Evolutionary conservation across 2,113 vertebrate species (phyloP).

Genomic region (Istiophorus platypterus): DNA sequence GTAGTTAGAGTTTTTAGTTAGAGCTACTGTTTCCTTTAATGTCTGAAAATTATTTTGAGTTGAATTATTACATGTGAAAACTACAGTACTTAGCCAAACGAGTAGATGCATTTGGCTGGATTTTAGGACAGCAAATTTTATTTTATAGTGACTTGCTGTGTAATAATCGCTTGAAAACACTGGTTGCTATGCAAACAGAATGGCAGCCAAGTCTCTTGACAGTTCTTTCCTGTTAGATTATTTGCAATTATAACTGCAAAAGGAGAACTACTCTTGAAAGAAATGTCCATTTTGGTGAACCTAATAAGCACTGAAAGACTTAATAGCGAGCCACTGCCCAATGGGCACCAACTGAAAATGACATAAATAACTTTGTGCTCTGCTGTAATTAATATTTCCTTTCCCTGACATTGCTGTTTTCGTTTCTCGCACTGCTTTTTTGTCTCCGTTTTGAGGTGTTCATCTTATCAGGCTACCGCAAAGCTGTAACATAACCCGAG

Average conservation of each 20-base stretch:
- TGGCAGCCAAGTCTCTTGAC: not conserved
- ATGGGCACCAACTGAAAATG: constrained; percentile 37
- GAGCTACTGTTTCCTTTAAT: not conserved
- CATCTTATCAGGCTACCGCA: constrained; percentile 68
- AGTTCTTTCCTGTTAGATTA: not conserved
- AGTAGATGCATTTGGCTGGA: not conserved
- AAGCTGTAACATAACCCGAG: constrained; percentile 64
- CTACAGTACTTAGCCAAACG: not conserved
- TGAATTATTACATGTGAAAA: not conserved
- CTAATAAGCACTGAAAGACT: constrained; percentile 24
- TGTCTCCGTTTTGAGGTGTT: constrained; percentile 49
- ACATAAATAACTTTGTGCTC: constrained; percentile 41
- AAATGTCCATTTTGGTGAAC: not conserved
- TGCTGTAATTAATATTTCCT: constrained; percentile 1
- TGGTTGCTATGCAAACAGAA: not conserved
- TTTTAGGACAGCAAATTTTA: not conserved
- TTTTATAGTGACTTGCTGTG: constrained; percentile 1
- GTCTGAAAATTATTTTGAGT: not conserved
- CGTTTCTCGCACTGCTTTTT: constrained; percentile 26
- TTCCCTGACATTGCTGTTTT: constrained; percentile 39
- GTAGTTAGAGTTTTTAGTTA: constrained; percentile 21
- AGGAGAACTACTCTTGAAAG: constrained; percentile 12
- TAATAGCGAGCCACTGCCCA: constrained; percentile 33
- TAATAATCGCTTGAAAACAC: not conserved
- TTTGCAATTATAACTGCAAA: constrained; percentile 36